Conservation (phyloP, 2,113 vertebrate genomes). For the Anoplopoma fimbria region DNA sequence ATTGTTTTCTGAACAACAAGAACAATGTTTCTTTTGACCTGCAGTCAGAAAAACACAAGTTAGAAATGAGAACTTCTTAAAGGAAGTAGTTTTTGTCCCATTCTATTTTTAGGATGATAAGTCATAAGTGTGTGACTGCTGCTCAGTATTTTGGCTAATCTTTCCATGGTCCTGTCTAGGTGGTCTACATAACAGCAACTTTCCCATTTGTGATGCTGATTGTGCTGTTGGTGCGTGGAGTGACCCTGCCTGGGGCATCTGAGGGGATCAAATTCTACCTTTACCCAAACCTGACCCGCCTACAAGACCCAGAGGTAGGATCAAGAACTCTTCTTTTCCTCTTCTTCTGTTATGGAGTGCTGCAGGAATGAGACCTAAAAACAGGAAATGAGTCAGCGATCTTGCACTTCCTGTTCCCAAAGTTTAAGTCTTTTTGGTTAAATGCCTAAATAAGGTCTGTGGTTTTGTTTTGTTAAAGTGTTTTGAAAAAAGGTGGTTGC, state of each 20-base stretch:
- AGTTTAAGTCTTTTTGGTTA: too few relatives aligned
- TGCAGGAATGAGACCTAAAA: background rate
- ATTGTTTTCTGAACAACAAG: too few relatives aligned
- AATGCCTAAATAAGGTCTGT: too few relatives aligned
- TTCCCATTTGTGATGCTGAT: conserved; percentile 99
- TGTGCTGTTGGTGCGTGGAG: conserved; percentile 92
- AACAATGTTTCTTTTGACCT: conserved; percentile 16
- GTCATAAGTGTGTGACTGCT: background rate
- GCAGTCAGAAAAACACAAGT: background rate
- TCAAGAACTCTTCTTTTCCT: background rate
- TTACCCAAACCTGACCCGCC: conserved; percentile 93
- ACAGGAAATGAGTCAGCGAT: too few relatives aligned
- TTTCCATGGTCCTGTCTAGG: conserved; percentile 66
- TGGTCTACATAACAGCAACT: conserved; percentile 96
- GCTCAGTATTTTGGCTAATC: conserved; percentile 7
- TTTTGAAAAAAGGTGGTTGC: background rate
- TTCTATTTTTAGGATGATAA: background rate
- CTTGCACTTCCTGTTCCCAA: too few relatives aligned
- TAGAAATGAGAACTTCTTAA: conserved; percentile 8
- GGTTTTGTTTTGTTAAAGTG: too few relatives aligned
- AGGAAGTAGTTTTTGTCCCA: background rate
- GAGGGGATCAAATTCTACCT: conserved; percentile 99
- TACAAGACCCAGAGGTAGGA: conserved; percentile 94
- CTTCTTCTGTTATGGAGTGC: background rate
- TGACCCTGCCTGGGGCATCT: conserved; percentile 96